phyloP scores from a whole-genome alignment of 2,797 vertebrate genomes.

The Vipera ursinii region DNA sequence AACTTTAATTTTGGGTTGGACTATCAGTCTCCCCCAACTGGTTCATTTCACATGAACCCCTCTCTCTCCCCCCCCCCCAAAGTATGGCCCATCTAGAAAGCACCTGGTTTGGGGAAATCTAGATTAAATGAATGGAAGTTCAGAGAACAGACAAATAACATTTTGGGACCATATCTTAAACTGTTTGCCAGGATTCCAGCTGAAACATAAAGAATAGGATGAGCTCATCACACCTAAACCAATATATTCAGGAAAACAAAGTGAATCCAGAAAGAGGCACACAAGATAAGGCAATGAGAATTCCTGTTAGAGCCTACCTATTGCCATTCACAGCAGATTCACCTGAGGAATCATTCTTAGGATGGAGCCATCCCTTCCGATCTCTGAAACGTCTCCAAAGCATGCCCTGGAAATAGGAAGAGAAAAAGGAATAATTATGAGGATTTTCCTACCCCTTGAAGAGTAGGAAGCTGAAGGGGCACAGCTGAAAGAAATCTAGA shows the following conservation, averaged over 20 bases:
- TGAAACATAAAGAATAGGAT: not conserved
- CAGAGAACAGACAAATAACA: not conserved
- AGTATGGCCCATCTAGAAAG: not conserved
- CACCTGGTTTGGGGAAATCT: not conserved
- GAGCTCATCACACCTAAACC: not conserved
- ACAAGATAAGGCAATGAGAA: no score
- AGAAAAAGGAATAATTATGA: not conserved
- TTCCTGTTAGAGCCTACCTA: slow-evolving; percentile 8
- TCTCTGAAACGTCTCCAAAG: slow-evolving; percentile 64
- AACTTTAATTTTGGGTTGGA: not conserved
- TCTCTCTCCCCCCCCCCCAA: not conserved
- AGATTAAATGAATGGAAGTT: not conserved
- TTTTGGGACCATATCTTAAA: not conserved
- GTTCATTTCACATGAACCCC: not conserved
- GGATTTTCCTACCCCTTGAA: not conserved
- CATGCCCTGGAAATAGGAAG: slow-evolving; percentile 48
- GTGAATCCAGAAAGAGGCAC: not conserved
- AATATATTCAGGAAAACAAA: not conserved
- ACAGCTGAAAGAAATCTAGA: not conserved
- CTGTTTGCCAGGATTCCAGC: not conserved
- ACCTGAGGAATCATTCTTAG: not conserved
- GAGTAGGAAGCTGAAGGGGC: not conserved
- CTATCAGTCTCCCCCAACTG: not conserved
- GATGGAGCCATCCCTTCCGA: slow-evolving; percentile 37
- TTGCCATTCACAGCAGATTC: fast-evolving